These are phyloP conservation scores for Limnephilus auricula DNA, from an alignment of 2,888 invertebrate genomes.

Conservation along the genomic window DNA sequence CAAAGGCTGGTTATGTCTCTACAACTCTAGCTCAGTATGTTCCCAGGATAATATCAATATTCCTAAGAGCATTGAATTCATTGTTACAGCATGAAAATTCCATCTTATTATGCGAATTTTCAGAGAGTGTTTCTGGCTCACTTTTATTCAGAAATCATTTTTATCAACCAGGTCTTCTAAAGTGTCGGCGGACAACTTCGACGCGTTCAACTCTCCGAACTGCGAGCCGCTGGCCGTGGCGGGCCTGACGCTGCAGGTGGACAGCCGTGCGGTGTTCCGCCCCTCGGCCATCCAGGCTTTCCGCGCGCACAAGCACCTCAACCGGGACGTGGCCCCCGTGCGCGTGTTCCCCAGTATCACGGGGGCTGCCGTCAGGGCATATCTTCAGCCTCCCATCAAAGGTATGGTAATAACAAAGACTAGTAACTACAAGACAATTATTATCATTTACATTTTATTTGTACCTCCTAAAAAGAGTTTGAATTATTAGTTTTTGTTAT, in stretches of 20 bases:
- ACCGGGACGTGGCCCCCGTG: conserved; percentile 90
- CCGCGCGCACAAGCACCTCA: conserved; percentile 84
- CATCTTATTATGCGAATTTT: no score
- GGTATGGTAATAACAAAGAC: conserved; percentile 70
- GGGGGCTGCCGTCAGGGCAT: conserved; percentile 83
- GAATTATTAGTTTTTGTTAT: no score
- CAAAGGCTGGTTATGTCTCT: no score
- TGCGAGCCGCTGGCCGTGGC: conserved; percentile 88
- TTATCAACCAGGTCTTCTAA: conserved; percentile 82
- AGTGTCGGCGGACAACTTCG: conserved; percentile 82
- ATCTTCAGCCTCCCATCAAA: conserved; percentile 85
- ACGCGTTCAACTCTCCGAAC: conserved; percentile 94
- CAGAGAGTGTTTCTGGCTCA: not conserved
- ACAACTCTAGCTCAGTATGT: no score
- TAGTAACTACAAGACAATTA: not conserved
- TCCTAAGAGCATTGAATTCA: no score
- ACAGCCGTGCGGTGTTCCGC: conserved; percentile 74
- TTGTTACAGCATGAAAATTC: no score
- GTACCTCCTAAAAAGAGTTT: no score
- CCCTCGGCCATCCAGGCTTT: conserved; percentile 77
- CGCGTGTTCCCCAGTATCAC: conserved; percentile 96
- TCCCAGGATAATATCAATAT: no score
- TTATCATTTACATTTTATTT: no score
- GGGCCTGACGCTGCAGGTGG: conserved; percentile 87
- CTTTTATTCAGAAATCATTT: not conserved